Evolutionary conservation across 1,140 invertebrate species (phyloP), one percentile per base, ranked within the genome.

Genomic region (Pogonognathellus flavescens): DNA sequence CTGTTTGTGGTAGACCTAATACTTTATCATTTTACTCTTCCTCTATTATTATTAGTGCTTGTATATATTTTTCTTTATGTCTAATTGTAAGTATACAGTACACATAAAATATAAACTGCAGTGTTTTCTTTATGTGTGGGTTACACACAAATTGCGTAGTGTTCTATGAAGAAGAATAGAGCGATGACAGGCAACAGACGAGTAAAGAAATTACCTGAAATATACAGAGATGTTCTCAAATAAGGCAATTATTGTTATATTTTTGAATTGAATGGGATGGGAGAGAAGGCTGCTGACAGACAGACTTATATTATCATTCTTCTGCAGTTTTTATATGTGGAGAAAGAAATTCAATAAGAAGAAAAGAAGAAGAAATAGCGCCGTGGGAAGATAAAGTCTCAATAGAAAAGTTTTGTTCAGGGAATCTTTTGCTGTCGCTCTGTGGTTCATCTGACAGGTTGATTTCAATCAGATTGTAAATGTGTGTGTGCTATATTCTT

Each of bases 161-260:
- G 59, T 1, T 9, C 62, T 66, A 25, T 62, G 60, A 66, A 31
- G 62, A 66, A 66, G 22, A 16, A 55, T 11, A 11, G 11, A 25
- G 62, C 25, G 22, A 11, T 66, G 62, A 66, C 62, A 66, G 62
- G 25, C 62, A 66, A 66, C 62, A 10, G 22, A 22, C 22, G 62
- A 66, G 25, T 66, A 66, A 25, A 66, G 62, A 66, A 66, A 66
- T 66, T 25, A 20, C 20, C 16, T 66, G 25, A 66, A 66, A 66
- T 22, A 66, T 41, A 41, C 31, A 41, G 31, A 41, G 31, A 41
- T 41, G 31, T 41, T 41, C 31, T 41, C 31, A 41, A 16, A n/a
- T 49, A 41, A 41, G 9, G 66, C 66, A 41, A 70, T 70, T 70
- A 70, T 16, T 70, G 66, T 22, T 31, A 70, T 13, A 16, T 49